Base-by-base conservation (phyloP, 2,888 invertebrate genomes). In the Syrphus vitripennis region DNA sequence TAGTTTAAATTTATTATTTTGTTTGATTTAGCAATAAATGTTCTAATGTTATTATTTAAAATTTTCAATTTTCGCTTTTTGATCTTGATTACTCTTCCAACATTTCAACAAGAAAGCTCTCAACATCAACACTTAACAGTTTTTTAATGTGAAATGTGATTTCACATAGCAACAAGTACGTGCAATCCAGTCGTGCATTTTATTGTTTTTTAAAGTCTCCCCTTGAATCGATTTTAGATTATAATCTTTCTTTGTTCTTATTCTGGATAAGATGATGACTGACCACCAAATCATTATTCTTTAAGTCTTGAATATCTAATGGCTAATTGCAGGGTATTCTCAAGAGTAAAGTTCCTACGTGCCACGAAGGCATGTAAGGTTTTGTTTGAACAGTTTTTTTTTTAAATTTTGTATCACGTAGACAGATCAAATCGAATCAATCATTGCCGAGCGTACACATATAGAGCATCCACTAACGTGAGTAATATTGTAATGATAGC, bases 371-470 rank as follows among this genome's bases (percentile, higher is more conserved):
- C 29, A 21, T 63, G 16, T 40, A 14, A 72, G 26, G 6, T 12
- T 72, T 48, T 31, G 37, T 55, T 12, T 69, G 34, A 21, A 42
- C n/a, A n/a, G n/a, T n/a, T n/a, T 42, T 34, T 63, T 63, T 53
- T 7, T n/a, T 14, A 1, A n/a, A 24, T 59, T 59, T 75, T 59
- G 42, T 10, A 75, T 80, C 80, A 34, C 31, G 50, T 29, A 67
- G 67, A 69, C 61, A 61, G 61, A 80, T 80, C 74, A 61, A 67
- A 69, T 59, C 61, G 53, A 80, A 80, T 75, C 75, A 75, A 80
- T 80, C 80, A 75, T 34, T 34, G 19, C 55, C n/a, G 24, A 55
- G 19, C 3, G 19, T 45, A 61, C 34, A 57, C n/a, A n/a, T n/a
- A n/a, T 14, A n/a, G 50, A 61, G 57, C 72, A 37, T 37, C 42